These are phyloP conservation scores for Choristoneura fumiferana DNA, from an alignment of 1,140 invertebrate genomes.

Conservation along the genomic window DNA sequence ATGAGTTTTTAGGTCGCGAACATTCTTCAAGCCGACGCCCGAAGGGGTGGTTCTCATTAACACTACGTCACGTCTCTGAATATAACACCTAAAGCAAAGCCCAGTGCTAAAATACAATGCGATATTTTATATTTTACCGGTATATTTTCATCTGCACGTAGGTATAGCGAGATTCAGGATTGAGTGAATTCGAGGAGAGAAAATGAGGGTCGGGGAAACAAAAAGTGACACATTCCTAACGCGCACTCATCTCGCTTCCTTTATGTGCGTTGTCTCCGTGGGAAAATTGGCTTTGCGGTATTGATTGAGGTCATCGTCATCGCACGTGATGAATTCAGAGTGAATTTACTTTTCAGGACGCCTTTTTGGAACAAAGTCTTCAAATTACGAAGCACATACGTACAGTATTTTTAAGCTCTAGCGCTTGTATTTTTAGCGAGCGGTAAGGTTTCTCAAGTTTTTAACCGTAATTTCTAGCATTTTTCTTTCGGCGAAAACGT, in stretches of 20 bases:
- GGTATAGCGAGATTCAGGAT: background rate
- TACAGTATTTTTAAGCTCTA: too few relatives aligned
- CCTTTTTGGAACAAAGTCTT: too few relatives aligned
- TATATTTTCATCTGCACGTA: too few relatives aligned
- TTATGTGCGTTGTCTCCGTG: background rate
- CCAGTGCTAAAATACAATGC: too few relatives aligned
- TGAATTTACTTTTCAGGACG: background rate
- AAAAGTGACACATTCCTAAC: background rate
- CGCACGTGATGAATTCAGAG: background rate
- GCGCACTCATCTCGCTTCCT: background rate
- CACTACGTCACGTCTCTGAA: constrained; percentile 45
- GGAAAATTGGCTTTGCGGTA: background rate
- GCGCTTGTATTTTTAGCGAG: too few relatives aligned
- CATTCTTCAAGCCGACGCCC: constrained; percentile 45
- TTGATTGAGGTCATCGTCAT: background rate
- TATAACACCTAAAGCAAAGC: constrained; percentile 21
- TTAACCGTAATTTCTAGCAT: too few relatives aligned
- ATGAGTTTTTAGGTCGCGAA: constrained; percentile 62
- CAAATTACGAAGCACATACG: too few relatives aligned
- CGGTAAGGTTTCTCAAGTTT: too few relatives aligned
- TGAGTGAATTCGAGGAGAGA: constrained; percentile 3
- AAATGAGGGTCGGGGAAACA: background rate
- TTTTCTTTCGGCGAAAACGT: too few relatives aligned
- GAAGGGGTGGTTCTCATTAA: constrained; percentile 50
- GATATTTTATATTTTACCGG: too few relatives aligned